A percentile compares a stretch with the other conserved stretches of the same genome.
phyloP scores from a whole-genome alignment of 2,888 invertebrate species.

The Meloe dianella region DNA sequence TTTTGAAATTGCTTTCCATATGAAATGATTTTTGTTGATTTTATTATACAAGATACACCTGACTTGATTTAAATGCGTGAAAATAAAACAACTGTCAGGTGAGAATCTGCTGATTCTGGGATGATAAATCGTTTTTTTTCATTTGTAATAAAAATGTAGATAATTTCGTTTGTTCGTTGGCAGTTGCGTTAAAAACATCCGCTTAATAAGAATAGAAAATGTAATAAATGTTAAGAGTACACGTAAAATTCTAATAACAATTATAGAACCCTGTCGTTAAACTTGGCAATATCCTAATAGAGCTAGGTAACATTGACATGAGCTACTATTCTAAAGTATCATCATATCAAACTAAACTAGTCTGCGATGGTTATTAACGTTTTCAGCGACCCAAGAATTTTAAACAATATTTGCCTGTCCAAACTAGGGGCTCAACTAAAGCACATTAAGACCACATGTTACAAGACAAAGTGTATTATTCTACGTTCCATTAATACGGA shows the following conservation, averaged over 20 bases:
- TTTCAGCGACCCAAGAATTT: conserved; percentile 13
- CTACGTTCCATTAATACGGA: conserved; percentile 51
- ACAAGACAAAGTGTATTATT: conserved; percentile 56
- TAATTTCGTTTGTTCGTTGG: neutral
- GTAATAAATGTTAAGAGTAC: neutral
- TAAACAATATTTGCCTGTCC: conserved; percentile 11
- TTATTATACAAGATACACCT: neutral
- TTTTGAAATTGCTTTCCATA: neutral
- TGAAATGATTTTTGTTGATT: neutral
- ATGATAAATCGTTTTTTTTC: neutral
- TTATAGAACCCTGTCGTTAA: neutral
- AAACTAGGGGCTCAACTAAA: conserved; percentile 21
- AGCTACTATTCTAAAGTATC: neutral
- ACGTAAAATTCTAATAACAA: conserved; percentile 4
- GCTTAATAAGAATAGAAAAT: neutral
- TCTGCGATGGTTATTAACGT: conserved; percentile 8
- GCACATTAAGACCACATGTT: conserved; percentile 56
- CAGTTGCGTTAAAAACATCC: neutral
- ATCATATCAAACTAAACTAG: conserved; percentile 2
- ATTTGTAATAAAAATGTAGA: neutral
- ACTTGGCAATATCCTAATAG: neutral
- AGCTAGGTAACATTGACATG: neutral
- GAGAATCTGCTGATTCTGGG: neutral
- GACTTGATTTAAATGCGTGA: neutral
- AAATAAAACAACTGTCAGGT: neutral